A percentile compares a stretch with the other conserved stretches of the same genome.
These are phyloP conservation scores for Chorisops tibialis DNA, from an alignment of 2,888 invertebrate genomes.

Conservation along the genomic window DNA sequence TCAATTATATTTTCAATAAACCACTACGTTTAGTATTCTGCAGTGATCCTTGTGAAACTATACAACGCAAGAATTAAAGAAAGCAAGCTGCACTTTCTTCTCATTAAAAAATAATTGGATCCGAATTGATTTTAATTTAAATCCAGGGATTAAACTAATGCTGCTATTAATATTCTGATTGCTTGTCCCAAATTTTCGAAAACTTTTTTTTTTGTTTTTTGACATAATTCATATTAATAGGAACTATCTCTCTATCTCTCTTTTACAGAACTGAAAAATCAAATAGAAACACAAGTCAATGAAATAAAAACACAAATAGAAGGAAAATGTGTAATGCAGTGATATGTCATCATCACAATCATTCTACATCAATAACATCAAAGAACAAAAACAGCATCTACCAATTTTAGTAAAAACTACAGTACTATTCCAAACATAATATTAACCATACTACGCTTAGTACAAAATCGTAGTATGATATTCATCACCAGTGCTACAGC, in stretches of 20 bases:
- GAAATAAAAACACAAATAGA: constrained; percentile 95
- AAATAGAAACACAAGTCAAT: constrained; percentile 95
- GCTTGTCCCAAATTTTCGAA: no score
- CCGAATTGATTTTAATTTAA: no score
- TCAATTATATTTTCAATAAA: no score
- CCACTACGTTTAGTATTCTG: no score
- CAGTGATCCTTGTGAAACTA: no score
- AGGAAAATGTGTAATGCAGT: constrained; percentile 95
- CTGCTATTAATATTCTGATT: no score
- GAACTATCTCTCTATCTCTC: constrained; percentile 40
- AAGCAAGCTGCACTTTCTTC: no score
- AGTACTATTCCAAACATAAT: constrained; percentile 7
- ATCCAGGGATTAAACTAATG: no score
- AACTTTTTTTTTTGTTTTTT: no score
- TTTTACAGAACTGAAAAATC: constrained; percentile 92
- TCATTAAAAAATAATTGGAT: no score
- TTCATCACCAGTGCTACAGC: background rate
- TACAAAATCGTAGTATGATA: background rate
- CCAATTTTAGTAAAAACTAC: background rate
- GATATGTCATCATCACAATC: constrained; percentile 55
- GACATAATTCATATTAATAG: no score
- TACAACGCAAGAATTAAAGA: no score
- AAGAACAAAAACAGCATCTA: constrained; percentile 8
- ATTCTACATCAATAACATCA: constrained; percentile 5
- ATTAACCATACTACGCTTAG: background rate